Base-by-base conservation (phyloP, 2,797 vertebrate genomes). In the Cryptoblepharus egeriae region DNA sequence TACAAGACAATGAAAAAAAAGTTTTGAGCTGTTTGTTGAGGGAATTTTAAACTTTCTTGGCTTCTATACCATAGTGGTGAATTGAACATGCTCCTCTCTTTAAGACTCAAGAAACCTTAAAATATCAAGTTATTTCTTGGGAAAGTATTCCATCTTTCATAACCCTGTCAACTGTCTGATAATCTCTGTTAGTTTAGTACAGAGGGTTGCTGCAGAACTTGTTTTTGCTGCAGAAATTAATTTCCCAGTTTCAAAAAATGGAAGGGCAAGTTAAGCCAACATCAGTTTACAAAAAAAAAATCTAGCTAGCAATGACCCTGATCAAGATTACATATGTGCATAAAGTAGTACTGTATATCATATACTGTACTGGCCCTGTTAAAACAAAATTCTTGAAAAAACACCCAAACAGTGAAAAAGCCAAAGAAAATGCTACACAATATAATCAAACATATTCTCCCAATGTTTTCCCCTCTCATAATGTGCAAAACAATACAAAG, bases 401-500 rank as follows among this genome's bases (percentile, higher is more conserved):
- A 85, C 35, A 60, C 84, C 72, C 88, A 87, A 90, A 88, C 81
- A 85, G 80, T 85, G 92, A 93, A 92, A 88, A 93, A 93, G 90
- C 80, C 85, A 92, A 94, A 88, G 81, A 83, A 93, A 92, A 91
- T 28, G 80, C 83, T 89, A 89, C 85, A 88, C 63, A 85, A 90
- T 92, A 89, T 84, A 92, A 78, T 83, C 90, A 88, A 88, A 91
- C 1, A 65, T 88, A 91, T 94, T 92, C 88, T 91, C 82, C 87
- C 92, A 92, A 91, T 92, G 89, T 90, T 96, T 92, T 93, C 42
- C 95, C 93, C 94, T 95, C 95, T 96, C 91, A 90, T 88, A 93
- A 97, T 97, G 97, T 99, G 98, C 98, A 99, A 99, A 98, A 93
- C 89, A 94, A 98, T 97, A 96, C 95, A 97, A 97, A 95, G 95